Evolutionary conservation across 1,140 invertebrate species (phyloP).

Genomic region (Scaptomyza graminum): DNA sequence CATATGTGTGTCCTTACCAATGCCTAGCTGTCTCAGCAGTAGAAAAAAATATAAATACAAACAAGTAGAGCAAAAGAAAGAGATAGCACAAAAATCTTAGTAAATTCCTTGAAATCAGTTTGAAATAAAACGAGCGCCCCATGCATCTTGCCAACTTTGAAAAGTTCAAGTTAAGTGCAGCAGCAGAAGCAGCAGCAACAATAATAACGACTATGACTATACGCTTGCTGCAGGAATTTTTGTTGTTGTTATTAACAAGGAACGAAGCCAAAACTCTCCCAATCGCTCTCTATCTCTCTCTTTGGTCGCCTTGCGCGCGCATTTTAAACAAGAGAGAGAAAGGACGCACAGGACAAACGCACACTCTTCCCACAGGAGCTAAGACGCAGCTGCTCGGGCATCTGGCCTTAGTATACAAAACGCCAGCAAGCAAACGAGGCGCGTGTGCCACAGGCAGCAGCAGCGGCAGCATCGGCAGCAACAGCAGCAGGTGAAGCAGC

Average conservation of each 20-base stretch:
- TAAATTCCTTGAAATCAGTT: constrained; percentile 67
- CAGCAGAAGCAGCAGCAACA: constrained; percentile 32
- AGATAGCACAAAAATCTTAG: constrained; percentile 43
- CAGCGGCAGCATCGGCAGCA: constrained; percentile 12
- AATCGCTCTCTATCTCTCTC: constrained; percentile 23
- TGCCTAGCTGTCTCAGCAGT: constrained; percentile 57
- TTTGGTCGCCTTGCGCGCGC: constrained; percentile 58
- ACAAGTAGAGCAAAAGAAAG: not conserved
- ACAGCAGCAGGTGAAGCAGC: constrained; percentile 19
- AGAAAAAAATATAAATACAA: constrained; percentile 6
- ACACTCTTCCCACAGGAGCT: constrained; percentile 67
- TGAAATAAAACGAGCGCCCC: constrained; percentile 9
- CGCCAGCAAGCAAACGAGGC: constrained; percentile 43
- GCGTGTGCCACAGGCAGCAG: constrained; percentile 49
- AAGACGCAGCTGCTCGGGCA: constrained; percentile 66
- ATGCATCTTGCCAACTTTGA: constrained; percentile 57
- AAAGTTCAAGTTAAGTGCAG: constrained; percentile 72
- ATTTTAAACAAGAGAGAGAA: constrained; percentile 23
- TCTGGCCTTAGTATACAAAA: constrained; percentile 73
- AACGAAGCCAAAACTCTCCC: constrained; percentile 47
- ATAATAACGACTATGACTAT: constrained; percentile 34
- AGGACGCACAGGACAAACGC: constrained; percentile 15
- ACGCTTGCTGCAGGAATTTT: constrained; percentile 35
- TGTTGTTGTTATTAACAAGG: constrained; percentile 72
- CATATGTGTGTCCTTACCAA: constrained; percentile 54